Conservation (phyloP, 2,113 vertebrate species). For the Neoarius graeffei region DNA sequence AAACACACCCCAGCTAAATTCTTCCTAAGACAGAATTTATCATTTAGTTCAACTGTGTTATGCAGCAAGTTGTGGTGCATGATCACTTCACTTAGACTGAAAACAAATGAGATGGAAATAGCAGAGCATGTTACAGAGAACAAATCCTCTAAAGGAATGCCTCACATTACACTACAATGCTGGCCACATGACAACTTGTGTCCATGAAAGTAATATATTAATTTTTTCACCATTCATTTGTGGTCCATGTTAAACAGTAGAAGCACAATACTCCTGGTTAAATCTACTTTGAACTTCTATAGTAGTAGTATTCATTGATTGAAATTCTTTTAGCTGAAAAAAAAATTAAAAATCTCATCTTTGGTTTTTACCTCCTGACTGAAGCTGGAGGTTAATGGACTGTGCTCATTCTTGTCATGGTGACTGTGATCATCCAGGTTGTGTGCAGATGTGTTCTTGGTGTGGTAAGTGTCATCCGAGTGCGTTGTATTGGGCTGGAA, state of each 20-base stretch:
- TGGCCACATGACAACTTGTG: not conserved
- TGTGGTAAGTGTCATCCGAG: conserved; percentile 23
- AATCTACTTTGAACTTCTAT: too few relatives aligned
- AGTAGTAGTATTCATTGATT: not conserved
- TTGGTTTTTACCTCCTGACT: conserved; percentile 26
- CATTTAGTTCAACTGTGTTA: not conserved
- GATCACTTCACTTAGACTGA: not conserved
- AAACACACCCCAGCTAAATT: too few relatives aligned
- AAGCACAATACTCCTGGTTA: not conserved
- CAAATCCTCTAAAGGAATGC: not conserved
- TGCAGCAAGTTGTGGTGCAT: not conserved
- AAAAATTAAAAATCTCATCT: not conserved
- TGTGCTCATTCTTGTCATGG: not conserved
- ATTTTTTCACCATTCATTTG: not conserved
- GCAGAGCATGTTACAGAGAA: not conserved
- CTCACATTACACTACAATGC: not conserved
- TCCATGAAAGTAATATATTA: not conserved
- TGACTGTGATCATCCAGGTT: conserved; percentile 20
- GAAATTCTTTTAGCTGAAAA: not conserved
- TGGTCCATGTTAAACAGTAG: not conserved
- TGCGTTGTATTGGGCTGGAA: conserved; percentile 27
- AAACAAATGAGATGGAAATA: not conserved
- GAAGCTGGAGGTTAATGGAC: not conserved
- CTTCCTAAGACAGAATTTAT: too few relatives aligned
- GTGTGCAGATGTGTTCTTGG: not conserved